Evolutionary conservation across 2,113 vertebrate genomes (phyloP).

Genomic region (Sula dactylatra): DNA sequence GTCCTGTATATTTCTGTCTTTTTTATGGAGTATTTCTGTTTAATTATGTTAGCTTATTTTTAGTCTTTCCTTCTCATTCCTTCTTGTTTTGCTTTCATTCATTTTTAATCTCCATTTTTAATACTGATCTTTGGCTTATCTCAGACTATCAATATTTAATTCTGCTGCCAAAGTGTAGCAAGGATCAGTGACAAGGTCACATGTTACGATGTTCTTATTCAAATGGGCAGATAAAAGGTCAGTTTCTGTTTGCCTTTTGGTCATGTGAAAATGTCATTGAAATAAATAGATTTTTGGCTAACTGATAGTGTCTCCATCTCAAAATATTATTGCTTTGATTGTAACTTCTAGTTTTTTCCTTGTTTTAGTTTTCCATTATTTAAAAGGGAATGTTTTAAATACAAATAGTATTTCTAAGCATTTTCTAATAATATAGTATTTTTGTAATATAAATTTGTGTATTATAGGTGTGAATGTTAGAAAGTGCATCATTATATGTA

Average conservation of each 20-base stretch:
- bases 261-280: neutral
- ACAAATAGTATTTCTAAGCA: neutral
- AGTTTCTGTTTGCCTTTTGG: neutral
- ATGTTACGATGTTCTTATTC: neutral
- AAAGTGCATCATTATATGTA: neutral
- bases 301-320: neutral
- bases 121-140: neutral
- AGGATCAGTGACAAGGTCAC: neutral
- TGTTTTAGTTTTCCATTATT: neutral
- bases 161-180: neutral
- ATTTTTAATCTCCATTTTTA: neutral
- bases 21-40: neutral
- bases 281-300: neutral
- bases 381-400: neutral
- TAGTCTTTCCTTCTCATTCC: neutral
- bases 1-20: neutral
- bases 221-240: neutral
- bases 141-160: neutral
- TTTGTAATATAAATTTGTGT: neutral
- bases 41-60: neutral
- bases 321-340: neutral
- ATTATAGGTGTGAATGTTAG: neutral
- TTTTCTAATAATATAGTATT: neutral
- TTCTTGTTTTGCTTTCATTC: neutral
- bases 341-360: neutral